Conservation (phyloP, 2,888 invertebrate species). For the Nysson spinosus region DNA sequence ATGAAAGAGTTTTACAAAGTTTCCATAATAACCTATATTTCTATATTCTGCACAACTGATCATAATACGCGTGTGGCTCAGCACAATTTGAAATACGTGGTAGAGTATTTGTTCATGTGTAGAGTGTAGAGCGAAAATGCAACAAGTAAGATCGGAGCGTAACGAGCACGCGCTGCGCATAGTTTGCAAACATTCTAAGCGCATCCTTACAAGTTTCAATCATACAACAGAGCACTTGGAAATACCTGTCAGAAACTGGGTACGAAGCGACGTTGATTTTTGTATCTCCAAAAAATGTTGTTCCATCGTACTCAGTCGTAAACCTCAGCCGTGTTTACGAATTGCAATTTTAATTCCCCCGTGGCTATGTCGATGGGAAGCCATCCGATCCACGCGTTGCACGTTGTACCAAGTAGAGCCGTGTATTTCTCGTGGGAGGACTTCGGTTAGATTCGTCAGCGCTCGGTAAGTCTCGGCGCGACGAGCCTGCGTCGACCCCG, state of each 20-base stretch:
- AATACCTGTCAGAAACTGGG: too few species aligned
- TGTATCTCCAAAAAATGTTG: constrained; percentile 3
- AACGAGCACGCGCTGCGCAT: constrained; percentile 25
- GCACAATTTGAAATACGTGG: too few species aligned
- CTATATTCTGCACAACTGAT: too few species aligned
- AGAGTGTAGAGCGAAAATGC: constrained; percentile 25
- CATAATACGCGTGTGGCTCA: too few species aligned
- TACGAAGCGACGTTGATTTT: too few species aligned
- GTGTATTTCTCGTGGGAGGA: constrained; percentile 57
- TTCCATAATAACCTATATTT: too few species aligned
- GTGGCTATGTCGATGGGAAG: constrained; percentile 7
- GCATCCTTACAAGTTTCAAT: neutral
- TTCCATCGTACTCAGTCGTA: constrained; percentile 5
- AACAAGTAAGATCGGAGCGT: constrained; percentile 35
- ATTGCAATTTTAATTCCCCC: constrained; percentile 33
- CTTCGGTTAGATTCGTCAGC: constrained; percentile 55
- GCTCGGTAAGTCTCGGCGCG: constrained; percentile 58
- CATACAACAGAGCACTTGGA: too few species aligned
- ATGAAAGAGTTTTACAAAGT: too few species aligned
- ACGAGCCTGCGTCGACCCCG: constrained; percentile 67
- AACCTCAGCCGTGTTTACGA: constrained; percentile 11
- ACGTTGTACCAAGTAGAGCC: too few species aligned
- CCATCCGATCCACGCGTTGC: constrained; percentile 19
- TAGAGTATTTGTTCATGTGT: too few species aligned
- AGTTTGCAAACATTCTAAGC: neutral